Evolutionary conservation across 2,888 invertebrate genomes (phyloP).

Genomic region (Cylindroiulus punctatus): DNA sequence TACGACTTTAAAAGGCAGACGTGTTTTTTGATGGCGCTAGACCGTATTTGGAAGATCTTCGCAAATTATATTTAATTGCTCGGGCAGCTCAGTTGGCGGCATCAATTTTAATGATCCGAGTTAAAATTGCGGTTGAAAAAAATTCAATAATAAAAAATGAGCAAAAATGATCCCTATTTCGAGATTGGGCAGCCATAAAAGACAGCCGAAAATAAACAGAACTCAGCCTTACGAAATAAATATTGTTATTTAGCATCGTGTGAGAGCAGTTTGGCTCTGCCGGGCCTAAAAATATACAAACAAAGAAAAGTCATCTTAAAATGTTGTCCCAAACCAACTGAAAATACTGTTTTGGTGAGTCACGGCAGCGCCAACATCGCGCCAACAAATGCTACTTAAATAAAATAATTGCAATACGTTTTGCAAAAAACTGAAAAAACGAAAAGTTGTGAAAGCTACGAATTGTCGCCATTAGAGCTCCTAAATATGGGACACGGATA

Average conservation of each 20-base stretch:
- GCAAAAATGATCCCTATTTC: slow-evolving; percentile 29
- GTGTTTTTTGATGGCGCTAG: too few species aligned
- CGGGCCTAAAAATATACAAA: slow-evolving; percentile 50
- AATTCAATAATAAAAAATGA: slow-evolving; percentile 44
- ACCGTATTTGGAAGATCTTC: not conserved
- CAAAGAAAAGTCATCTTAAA: slow-evolving; percentile 51
- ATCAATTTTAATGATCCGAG: not conserved
- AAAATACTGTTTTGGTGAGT: slow-evolving; percentile 35
- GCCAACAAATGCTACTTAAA: slow-evolving; percentile 27
- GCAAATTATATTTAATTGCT: slow-evolving; percentile 33
- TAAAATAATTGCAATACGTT: slow-evolving; percentile 24
- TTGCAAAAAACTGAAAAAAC: not conserved
- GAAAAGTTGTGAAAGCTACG: not conserved
- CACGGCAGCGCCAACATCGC: not conserved
- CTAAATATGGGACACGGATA: not conserved
- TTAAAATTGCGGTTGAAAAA: not conserved
- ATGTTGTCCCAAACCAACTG: slow-evolving; percentile 46
- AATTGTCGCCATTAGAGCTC: not conserved
- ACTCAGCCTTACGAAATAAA: slow-evolving; percentile 50
- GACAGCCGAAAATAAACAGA: slow-evolving; percentile 53
- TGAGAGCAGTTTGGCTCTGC: slow-evolving; percentile 47
- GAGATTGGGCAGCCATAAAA: slow-evolving; percentile 49
- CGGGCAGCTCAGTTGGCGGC: not conserved
- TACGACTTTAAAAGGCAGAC: not conserved
- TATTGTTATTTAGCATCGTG: slow-evolving; percentile 52